A percentile compares a stretch with the other conserved stretches of the same genome.
These are phyloP conservation scores for Amblyjoppa proteus DNA, from an alignment of 2,888 invertebrate genomes.

Conservation along the genomic window DNA sequence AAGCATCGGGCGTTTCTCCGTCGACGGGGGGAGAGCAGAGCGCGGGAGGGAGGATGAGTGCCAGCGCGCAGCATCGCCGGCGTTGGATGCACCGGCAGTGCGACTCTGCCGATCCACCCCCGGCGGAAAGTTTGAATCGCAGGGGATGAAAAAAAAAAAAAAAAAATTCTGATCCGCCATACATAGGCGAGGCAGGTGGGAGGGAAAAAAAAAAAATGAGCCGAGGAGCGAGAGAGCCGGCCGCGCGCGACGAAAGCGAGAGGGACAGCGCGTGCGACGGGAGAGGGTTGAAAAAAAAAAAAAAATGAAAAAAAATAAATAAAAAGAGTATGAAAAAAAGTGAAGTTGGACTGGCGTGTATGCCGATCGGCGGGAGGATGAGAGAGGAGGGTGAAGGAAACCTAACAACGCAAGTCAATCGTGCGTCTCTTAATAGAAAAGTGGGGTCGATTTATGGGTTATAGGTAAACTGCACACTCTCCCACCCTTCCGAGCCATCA, in stretches of 20 bases:
- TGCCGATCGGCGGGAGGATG: slow-evolving; percentile 59
- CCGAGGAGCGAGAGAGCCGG: slow-evolving; percentile 49
- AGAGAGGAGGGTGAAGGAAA: slow-evolving; percentile 75
- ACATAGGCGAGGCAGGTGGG: slow-evolving; percentile 30
- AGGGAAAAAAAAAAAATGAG: slow-evolving; percentile 56
- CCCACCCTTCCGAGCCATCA: slow-evolving; percentile 75
- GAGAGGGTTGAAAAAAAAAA: slow-evolving; percentile 36
- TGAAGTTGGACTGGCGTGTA: slow-evolving; percentile 47
- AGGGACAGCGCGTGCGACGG: slow-evolving; percentile 40
- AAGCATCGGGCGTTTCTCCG: slow-evolving; percentile 38
- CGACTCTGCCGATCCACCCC: slow-evolving; percentile 50
- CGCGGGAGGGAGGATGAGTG: slow-evolving; percentile 41
- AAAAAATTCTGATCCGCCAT: slow-evolving; percentile 27
- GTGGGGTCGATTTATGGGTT: slow-evolving; percentile 85
- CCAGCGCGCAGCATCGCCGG: slow-evolving; percentile 52
- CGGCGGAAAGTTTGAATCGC: slow-evolving; percentile 55
- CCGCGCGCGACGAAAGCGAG: slow-evolving; percentile 59
- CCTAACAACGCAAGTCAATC: slow-evolving; percentile 84
- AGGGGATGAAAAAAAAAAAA: slow-evolving; percentile 53
- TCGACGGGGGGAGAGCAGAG: slow-evolving; percentile 34
- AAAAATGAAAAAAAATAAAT: slow-evolving; percentile 29
- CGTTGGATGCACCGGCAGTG: slow-evolving; percentile 40
- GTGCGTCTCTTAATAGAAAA: slow-evolving; percentile 85
- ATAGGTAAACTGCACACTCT: slow-evolving; percentile 82
- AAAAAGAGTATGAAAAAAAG: slow-evolving; percentile 17